Percentiles rank a stretch among this genome's conserved stretches.
These are phyloP conservation scores for Siniperca scherzeri DNA, from an alignment of 2,797 vertebrate species.

Conservation along the genomic window DNA sequence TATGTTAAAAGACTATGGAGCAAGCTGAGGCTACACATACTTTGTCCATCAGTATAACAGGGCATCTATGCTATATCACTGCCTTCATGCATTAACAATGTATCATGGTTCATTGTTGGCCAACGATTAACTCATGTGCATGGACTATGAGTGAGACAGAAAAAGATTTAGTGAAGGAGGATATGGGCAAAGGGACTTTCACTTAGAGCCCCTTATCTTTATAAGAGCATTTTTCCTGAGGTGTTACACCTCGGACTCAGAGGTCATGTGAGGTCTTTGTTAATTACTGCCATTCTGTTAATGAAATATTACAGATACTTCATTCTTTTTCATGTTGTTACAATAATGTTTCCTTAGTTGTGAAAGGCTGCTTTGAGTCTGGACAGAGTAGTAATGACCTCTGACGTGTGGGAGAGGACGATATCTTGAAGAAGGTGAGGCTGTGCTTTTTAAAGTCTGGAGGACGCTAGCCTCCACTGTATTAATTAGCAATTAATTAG, in stretches of 20 bases:
- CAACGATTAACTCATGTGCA: constrained; percentile 59
- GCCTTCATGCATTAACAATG: constrained; percentile 73
- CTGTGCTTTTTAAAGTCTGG: constrained; percentile 28
- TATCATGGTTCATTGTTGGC: constrained; percentile 63
- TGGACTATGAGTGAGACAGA: constrained; percentile 46
- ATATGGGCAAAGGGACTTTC: constrained; percentile 35
- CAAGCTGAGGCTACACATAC: constrained; percentile 49
- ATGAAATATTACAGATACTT: constrained; percentile 52
- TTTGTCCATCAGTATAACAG: constrained; percentile 69
- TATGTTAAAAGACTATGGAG: constrained; percentile 50
- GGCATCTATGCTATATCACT: constrained; percentile 78
- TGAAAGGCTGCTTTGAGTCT: constrained; percentile 58
- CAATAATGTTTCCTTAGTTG: constrained; percentile 50
- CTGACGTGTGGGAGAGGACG: constrained; percentile 16
- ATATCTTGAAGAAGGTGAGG: constrained; percentile 42
- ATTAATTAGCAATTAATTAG: constrained; percentile 12
- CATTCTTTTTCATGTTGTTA: constrained; percentile 54
- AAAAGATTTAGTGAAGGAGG: constrained; percentile 19
- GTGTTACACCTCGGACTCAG: constrained; percentile 43
- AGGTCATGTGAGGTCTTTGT: constrained; percentile 54
- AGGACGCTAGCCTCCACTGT: constrained; percentile 36
- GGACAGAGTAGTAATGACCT: constrained; percentile 32
- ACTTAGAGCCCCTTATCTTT: constrained; percentile 32
- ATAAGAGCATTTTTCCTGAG: constrained; percentile 42
- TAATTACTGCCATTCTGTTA: constrained; percentile 63